Conservation (phyloP, 2,888 invertebrate genomes). For the Spodoptera littoralis region DNA sequence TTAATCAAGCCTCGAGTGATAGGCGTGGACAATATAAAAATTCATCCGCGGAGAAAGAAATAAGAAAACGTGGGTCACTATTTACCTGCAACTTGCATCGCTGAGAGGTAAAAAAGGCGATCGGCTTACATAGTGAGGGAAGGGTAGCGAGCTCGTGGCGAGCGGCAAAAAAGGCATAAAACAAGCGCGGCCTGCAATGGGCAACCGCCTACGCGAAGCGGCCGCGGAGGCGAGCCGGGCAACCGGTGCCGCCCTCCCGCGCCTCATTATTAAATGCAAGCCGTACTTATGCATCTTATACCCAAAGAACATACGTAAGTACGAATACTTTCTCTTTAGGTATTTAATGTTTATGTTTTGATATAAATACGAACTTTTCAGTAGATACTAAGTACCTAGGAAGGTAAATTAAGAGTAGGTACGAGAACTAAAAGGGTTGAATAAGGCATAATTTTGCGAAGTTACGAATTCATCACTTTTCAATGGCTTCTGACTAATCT, state of each 20-base stretch:
- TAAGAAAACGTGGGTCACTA: slow-evolving; percentile 78
- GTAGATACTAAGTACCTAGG: no score
- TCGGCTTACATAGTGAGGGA: slow-evolving; percentile 66
- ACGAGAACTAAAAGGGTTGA: no score
- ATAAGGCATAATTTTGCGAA: no score
- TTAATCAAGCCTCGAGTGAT: slow-evolving; percentile 24
- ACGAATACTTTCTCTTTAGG: slow-evolving; percentile 10
- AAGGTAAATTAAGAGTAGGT: no score
- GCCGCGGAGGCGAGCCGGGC: slow-evolving; percentile 57
- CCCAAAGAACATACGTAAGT: background rate
- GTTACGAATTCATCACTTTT: no score
- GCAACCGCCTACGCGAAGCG: slow-evolving; percentile 77
- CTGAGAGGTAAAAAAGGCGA: slow-evolving; percentile 76
- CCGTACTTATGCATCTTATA: slow-evolving; percentile 26
- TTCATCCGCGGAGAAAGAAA: slow-evolving; percentile 74
- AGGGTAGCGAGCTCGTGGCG: slow-evolving; percentile 74
- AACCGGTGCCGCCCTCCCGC: slow-evolving; percentile 59
- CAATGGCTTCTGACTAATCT: no score
- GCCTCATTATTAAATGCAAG: slow-evolving; percentile 63
- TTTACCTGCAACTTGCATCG: slow-evolving; percentile 82
- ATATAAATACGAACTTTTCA: background rate
- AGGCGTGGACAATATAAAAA: slow-evolving; percentile 57
- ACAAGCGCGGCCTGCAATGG: slow-evolving; percentile 60
- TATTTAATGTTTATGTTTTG: background rate
- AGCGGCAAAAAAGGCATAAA: slow-evolving; percentile 84